A percentile compares a stretch with the other conserved stretches of the same genome.
Evolutionary conservation across 2,797 vertebrate species (phyloP).

Genomic region (Eremophila alpestris): DNA sequence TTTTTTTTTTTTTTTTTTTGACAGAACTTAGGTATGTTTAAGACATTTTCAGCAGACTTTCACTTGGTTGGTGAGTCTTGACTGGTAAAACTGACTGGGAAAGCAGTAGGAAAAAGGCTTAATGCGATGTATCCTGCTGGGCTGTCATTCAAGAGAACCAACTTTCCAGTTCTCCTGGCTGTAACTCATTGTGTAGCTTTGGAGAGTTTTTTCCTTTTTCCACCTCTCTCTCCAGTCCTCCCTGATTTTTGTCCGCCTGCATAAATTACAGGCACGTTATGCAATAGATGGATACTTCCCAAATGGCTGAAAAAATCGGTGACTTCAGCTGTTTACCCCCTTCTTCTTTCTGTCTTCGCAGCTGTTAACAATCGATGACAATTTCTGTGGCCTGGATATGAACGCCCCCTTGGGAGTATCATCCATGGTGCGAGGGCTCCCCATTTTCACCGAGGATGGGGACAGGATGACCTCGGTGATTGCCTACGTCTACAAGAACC

Average conservation of each 20-base stretch:
- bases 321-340: not conserved
- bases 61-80: not conserved
- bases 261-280: not conserved
- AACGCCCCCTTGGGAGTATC: conserved; percentile 97
- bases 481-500: conserved; percentile 98
- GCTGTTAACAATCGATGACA: conserved; percentile 98
- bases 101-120: conserved; percentile 47
- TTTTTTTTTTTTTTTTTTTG: not conserved
- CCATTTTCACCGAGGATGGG: conserved; percentile 89
- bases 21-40: not conserved
- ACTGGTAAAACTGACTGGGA: conserved; percentile 28
- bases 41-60: not conserved
- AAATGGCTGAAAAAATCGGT: not conserved
- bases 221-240: not conserved
- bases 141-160: conserved; percentile 16
- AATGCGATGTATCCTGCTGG: conserved; percentile 14
- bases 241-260: not conserved
- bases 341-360: conserved; percentile 51
- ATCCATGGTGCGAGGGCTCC: conserved; percentile 92
- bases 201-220: not conserved
- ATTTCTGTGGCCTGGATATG: conserved; percentile 99
- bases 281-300: not conserved
- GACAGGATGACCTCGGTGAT: conserved; percentile 98
- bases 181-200: not conserved
- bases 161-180: conserved; percentile 1